Conservation (phyloP, 2,888 invertebrate species). For the Philereme transversata region DNA sequence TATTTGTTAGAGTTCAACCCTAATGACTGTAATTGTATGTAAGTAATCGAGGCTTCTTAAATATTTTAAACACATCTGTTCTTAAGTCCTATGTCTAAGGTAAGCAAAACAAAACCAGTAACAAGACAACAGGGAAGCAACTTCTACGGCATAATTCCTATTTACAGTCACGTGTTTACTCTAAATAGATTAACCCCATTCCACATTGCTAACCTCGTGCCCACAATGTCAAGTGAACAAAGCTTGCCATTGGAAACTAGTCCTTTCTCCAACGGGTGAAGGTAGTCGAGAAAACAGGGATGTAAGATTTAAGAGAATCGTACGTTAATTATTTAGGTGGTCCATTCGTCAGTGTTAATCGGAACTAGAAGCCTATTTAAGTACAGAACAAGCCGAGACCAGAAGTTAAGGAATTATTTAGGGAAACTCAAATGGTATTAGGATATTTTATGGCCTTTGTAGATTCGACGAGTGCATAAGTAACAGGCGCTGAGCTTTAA, state of each 20-base stretch:
- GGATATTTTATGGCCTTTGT: conserved; percentile 10
- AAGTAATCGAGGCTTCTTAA: no score
- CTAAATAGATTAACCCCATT: conserved; percentile 52
- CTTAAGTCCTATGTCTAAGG: background rate
- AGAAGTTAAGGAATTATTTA: conserved; percentile 21
- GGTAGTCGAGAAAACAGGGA: conserved; percentile 6
- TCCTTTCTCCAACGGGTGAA: conserved; percentile 26
- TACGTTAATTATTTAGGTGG: conserved; percentile 49
- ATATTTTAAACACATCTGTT: no score
- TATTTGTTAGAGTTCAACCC: no score
- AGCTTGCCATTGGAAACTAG: conserved; percentile 19
- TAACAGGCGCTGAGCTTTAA: background rate
- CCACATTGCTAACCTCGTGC: conserved; percentile 42
- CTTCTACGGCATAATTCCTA: conserved; percentile 14
- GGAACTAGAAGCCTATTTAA: conserved; percentile 47
- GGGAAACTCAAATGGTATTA: conserved; percentile 14
- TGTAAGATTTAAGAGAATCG: conserved; percentile 26
- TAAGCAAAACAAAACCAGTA: background rate
- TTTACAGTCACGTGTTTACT: conserved; percentile 36
- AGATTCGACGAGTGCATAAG: background rate
- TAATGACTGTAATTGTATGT: no score
- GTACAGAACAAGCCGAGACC: conserved; percentile 22
- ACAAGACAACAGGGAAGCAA: background rate
- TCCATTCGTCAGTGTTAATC: conserved; percentile 50
- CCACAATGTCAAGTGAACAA: conserved; percentile 26